Percentiles rank a stretch among this genome's conserved stretches.
Conservation (phyloP, 2,888 invertebrate genomes). For the Drosophila histrio region DNA sequence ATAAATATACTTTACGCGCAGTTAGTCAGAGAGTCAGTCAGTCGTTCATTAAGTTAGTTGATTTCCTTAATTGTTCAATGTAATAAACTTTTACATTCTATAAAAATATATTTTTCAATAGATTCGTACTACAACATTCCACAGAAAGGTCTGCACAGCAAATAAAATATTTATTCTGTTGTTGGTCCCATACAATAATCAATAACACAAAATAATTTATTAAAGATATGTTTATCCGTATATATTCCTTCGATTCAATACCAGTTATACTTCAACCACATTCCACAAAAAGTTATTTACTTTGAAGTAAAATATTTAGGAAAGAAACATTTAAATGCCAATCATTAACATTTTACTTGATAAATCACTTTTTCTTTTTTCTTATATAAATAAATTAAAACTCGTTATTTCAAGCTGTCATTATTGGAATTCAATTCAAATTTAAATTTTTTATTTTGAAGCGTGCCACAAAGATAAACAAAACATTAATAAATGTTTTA, state of each 20-base stretch:
- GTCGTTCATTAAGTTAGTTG: neutral
- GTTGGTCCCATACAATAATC: neutral
- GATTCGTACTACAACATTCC: too few species aligned
- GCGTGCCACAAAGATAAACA: constrained; percentile 13
- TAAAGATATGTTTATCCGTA: too few species aligned
- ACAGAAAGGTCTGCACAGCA: too few species aligned
- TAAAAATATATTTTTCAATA: too few species aligned
- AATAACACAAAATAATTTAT: too few species aligned
- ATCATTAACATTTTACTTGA: neutral
- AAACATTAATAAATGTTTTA: constrained; percentile 21
- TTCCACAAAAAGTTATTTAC: neutral
- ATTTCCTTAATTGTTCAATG: too few species aligned
- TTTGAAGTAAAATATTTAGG: neutral
- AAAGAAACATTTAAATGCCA: neutral
- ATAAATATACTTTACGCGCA: constrained; percentile 21
- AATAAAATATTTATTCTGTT: too few species aligned
- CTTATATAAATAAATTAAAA: constrained; percentile 2
- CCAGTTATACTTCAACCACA: neutral
- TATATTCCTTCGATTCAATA: too few species aligned
- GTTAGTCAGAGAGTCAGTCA: constrained; percentile 25
- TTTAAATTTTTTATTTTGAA: constrained; percentile 14
- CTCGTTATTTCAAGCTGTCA: too few species aligned
- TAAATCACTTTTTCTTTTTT: constrained; percentile 1
- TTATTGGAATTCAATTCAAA: too few species aligned
- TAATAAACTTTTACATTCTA: too few species aligned